phyloP scores from a whole-genome alignment of 2,797 vertebrate species.

The Cossypha polioptera region DNA sequence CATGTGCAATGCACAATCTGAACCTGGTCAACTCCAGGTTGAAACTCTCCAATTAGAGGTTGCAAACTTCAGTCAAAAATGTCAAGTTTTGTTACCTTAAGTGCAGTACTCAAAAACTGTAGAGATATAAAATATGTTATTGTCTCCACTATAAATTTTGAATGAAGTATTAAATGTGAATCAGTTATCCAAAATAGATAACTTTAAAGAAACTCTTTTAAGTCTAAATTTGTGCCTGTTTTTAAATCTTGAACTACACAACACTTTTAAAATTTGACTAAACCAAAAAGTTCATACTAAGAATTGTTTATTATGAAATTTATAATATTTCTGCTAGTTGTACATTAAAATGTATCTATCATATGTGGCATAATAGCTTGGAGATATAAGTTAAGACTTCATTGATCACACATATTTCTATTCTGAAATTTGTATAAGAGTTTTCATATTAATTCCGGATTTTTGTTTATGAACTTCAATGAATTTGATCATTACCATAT shows the following conservation, averaged over 20 bases:
- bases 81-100: neutral
- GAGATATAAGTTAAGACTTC: neutral
- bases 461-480: neutral
- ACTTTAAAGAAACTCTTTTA: neutral
- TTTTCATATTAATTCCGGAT: neutral
- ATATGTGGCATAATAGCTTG: neutral
- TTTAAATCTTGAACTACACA: neutral
- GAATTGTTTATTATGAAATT: neutral
- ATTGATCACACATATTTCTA: neutral
- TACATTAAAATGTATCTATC: neutral
- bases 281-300: neutral
- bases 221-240: neutral
- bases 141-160: neutral
- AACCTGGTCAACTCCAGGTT: neutral
- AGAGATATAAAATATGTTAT: neutral
- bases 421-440: neutral
- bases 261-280: fast-evolving
- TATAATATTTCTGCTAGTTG: neutral
- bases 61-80: neutral
- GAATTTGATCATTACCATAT: neutral
- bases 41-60: too few species aligned
- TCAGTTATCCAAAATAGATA: neutral
- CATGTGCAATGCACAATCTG: too few species aligned
- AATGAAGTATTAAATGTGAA: neutral
- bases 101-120: neutral